Conservation (phyloP, 2,888 invertebrate species). For the Sipha maydis region DNA sequence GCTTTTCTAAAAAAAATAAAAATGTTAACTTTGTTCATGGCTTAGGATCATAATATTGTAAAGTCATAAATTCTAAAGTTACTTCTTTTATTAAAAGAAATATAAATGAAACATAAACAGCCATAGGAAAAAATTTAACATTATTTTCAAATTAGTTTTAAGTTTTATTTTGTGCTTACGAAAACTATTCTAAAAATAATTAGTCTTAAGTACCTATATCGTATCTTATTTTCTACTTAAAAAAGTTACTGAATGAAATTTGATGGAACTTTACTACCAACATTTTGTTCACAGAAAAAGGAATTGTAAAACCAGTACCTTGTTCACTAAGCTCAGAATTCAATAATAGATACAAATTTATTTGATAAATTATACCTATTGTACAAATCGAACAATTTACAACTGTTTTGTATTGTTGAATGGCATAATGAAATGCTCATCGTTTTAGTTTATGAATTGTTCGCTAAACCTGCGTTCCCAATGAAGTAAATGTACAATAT, state of each 20-base stretch:
- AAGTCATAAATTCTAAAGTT: neutral
- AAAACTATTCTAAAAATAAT: neutral
- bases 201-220: neutral
- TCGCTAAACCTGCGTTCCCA: conserved; percentile 7
- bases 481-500: conserved; percentile 25
- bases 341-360: neutral
- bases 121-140: neutral
- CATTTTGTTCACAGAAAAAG: neutral
- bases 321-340: neutral
- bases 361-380: conserved; percentile 31
- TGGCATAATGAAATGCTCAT: conserved; percentile 32
- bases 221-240: too few relatives aligned
- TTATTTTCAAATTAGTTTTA: neutral
- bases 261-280: neutral
- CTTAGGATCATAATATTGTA: too few relatives aligned
- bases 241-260: neutral
- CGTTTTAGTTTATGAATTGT: conserved; percentile 27
- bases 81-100: neutral
- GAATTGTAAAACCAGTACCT: neutral
- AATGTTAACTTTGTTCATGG: too few relatives aligned
- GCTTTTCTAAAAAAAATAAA: neutral
- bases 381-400: conserved; percentile 37
- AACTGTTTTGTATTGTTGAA: conserved; percentile 39
- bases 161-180: neutral
- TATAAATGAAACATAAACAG: neutral